Base-by-base conservation (phyloP, 2,888 invertebrate species). In the Coelopa pilipes region DNA sequence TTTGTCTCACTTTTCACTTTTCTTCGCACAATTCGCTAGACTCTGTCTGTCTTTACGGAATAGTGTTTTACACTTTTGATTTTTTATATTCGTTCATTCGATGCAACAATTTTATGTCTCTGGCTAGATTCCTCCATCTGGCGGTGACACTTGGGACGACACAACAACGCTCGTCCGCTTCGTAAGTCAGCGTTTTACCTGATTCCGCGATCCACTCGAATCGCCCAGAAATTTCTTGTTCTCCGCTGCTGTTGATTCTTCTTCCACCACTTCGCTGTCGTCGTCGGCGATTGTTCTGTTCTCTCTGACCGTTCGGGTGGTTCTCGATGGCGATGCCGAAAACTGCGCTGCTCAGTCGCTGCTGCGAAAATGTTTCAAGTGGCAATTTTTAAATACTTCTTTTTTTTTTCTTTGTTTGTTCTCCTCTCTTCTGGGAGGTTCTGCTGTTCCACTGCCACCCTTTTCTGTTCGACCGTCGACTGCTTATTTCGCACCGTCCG, bases 221-320 rank as follows among this genome's bases (percentile, higher is more conserved):
- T 45, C 65, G 46, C 55, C 71, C 55, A 71, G 71, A 71, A 71
- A 13, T 46, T 71, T 71, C 71, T 65, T 53, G 49, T 47, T 47
- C 45, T 63, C 45, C 45, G 53, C 21, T 50, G 49, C 45, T 66
- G n/a, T 7, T 34, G 34, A 34, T 34, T 34, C 34, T 34, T 2
- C 34, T 34, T 7, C 34, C 7, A 2, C 34, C 2, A 34, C 34
- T 2, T 34, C 34, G 34, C 34, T 34, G 34, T 34, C 34, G 34
- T 34, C 34, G 34, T 34, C 34, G 7, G 4, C 7, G n/a, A n/a
- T 34, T 7, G 24, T 21, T 24, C 24, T n/a, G 13, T 62, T 53
- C 53, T 53, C 53, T 53, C 34, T 53, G 53, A 1, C n/a, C 10
- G 53, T 53, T 53, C 34, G 53, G 15, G 53, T 53, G 53, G 10